Base-by-base conservation (phyloP, 2,888 invertebrate species). In the Dryococelus australis region DNA sequence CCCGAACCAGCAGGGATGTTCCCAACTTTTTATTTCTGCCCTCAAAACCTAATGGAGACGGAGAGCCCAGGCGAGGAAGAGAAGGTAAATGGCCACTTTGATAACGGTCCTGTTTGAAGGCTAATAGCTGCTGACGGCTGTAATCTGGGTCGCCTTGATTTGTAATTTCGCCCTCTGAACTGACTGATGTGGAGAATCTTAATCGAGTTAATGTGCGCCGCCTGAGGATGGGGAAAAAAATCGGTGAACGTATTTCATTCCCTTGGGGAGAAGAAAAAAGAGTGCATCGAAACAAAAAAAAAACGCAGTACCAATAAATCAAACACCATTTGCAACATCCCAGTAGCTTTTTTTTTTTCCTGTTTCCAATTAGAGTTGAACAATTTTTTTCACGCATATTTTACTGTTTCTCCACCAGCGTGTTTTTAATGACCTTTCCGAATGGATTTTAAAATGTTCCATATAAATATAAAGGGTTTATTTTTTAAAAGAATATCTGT, bases 171-270 rank as follows among this genome's bases (percentile, higher is more conserved):
- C 65, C 65, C 65, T 20, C 24, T n/a, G 65, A 65, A n/a, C 65
- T 65, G 65, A 65, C 65, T 65, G 65, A 65, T 65, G 65, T 65
- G 65, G 65, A 65, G 65, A 65, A 65, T 65, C 65, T 65, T 65
- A 65, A 65, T 65, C 65, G 65, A 65, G 65, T 65, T 65, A 65
- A 65, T n/a, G 65, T 65, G 65, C 65, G 8, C 65, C 1, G 65
- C n/a, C 65, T 0, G 65, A 65, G 16, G 65, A 65, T 10, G 20
- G n/a, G 24, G 24, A 24, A 24, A 24, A 24, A 16, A 9, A 24
- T 65, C 65, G 20, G 24, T 8, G n/a, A 65, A 65, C 65, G 65
- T 65, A 65, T 65, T 65, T 65, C 65, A 65, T 65, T 65, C 65
- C 65, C 65, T 24, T n/a, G 10, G 65, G 65, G 65, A 65, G 35